phyloP scores from a whole-genome alignment of 2,888 invertebrate species.

The Eucera pruinosa region DNA sequence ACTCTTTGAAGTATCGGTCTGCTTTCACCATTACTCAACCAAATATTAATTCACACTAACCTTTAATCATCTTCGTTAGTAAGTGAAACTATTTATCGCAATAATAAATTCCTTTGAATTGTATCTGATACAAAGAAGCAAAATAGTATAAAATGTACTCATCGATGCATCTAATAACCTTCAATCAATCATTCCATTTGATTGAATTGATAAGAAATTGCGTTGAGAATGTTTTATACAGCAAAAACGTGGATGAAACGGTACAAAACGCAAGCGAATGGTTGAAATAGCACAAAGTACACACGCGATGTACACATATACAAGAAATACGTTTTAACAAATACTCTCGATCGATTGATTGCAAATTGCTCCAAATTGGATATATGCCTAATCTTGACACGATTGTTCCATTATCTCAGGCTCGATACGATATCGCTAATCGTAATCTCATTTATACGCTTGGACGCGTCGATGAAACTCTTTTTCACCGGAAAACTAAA shows the following conservation, averaged over 20 bases:
- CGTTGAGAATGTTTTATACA: not conserved
- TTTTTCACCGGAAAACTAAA: conserved; percentile 9
- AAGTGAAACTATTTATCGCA: too few species aligned
- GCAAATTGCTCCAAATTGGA: conserved; percentile 32
- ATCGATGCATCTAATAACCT: not conserved
- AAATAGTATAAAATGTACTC: not conserved
- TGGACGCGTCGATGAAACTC: not conserved
- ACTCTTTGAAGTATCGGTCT: conserved; percentile 16
- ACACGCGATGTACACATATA: not conserved
- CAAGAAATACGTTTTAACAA: conserved; percentile 46
- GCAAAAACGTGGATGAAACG: not conserved
- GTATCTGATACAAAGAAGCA: not conserved
- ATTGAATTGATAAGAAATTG: too few species aligned
- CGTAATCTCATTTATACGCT: conserved; percentile 1
- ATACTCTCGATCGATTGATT: conserved; percentile 28
- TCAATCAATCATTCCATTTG: not conserved
- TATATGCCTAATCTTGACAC: conserved; percentile 55
- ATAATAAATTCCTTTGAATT: too few species aligned
- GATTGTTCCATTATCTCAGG: conserved; percentile 59
- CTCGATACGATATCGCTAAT: conserved; percentile 55
- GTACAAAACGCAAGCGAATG: not conserved
- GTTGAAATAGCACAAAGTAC: not conserved
- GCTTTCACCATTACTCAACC: not conserved
- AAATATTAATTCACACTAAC: not conserved
- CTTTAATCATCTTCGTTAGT: not conserved